Conservation (phyloP, 2,113 vertebrate species). For the Condylura cristata region DNA sequence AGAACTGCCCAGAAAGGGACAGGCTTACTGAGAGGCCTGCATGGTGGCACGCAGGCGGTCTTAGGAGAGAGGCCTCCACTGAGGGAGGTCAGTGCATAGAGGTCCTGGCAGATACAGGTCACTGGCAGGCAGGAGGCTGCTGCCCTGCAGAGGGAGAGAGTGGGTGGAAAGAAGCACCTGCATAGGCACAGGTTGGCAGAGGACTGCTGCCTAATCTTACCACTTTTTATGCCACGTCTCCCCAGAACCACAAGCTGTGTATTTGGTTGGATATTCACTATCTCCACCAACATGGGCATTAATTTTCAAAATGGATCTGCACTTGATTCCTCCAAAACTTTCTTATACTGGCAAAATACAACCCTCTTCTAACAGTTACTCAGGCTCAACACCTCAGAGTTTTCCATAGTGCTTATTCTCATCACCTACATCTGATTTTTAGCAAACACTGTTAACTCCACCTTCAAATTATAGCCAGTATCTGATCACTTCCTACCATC, state of each 20-base stretch:
- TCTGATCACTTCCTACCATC: background rate
- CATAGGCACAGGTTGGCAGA: too few relatives aligned
- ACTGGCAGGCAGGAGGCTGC: too few relatives aligned
- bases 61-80: too few relatives aligned
- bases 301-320: background rate
- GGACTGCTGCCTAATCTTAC: too few relatives aligned
- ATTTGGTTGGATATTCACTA: background rate
- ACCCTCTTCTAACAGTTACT: background rate
- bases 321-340: background rate
- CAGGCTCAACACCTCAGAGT: background rate
- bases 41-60: too few relatives aligned
- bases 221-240: conserved; percentile 5
- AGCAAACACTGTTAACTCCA: background rate
- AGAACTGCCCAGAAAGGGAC: too few relatives aligned
- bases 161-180: too few relatives aligned
- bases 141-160: too few relatives aligned
- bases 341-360: background rate
- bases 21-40: too few relatives aligned
- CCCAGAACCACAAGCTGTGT: background rate
- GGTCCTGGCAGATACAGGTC: too few relatives aligned
- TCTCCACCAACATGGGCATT: background rate
- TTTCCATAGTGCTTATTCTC: background rate
- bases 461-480: conserved; percentile 6
- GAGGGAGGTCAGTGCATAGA: too few relatives aligned
- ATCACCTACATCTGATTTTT: background rate